Base-by-base conservation (phyloP, 2,113 vertebrate species). In the Axis porcinus region DNA sequence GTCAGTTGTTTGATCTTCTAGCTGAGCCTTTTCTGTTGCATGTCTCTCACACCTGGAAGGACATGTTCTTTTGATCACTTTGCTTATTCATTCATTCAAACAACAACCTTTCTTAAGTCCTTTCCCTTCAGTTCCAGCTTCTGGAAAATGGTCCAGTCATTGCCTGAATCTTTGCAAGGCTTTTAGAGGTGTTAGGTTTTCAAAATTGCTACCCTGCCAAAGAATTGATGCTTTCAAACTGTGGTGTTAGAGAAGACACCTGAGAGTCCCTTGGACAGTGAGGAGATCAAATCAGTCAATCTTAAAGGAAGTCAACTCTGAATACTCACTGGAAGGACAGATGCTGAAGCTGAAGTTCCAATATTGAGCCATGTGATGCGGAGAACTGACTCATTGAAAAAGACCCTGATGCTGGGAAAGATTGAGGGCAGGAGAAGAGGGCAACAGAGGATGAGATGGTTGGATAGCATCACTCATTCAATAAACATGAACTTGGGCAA, bases 331-430 rank as follows among this genome's bases (percentile, higher is more conserved):
- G 70, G 67, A 27, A 76, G 23, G 36, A 27, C 23, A 27, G 21
- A 76, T 27, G 36, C 70, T 76, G 36, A 76, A 43, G 40, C 23
- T 76, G 23, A 27, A 43, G 70, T 27, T 76, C 36, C 36, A 76
- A 4, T 76, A 76, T 27, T 7, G 3, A 40, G 36, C 23, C 1
- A 0, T 6, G 1, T 27, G 70, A 76, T 76, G 36, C 0, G 6
- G 25, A 76, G 36, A 76, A 25, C 70, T 43, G 36, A 76, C 36
- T 43, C 70, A 14, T 2, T 43, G 23, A 14, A 43, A 43, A 43
- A 76, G 70, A 76, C 23, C 40, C 40, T 13, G 40, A 76, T 76
- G 70, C 70, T 76, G 70, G 40, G 40, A 76, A 76, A 43, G 23
- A 76, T 7, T 76, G 70, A 76, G 40, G 40, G 23, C 40, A 76